These are phyloP conservation scores for Gymnodraco acuticeps DNA, from an alignment of 2,797 vertebrate genomes.

Conservation along the genomic window DNA sequence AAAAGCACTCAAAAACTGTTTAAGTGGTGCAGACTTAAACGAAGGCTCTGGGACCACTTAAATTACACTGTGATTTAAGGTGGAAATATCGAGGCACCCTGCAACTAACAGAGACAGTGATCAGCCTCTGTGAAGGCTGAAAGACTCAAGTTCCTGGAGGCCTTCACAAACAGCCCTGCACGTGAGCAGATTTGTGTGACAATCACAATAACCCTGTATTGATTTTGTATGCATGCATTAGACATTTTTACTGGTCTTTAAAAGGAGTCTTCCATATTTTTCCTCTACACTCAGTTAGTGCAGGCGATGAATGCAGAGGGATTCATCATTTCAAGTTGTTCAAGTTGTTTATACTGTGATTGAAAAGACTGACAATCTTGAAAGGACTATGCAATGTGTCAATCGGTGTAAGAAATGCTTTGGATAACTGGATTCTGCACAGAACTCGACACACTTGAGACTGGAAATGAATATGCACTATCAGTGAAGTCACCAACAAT, in stretches of 20 bases:
- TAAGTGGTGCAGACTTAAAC: conserved; percentile 27
- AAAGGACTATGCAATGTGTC: conserved; percentile 83
- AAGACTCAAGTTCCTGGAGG: conserved; percentile 39
- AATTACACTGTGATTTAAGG: conserved; percentile 62
- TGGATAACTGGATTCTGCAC: conserved; percentile 67
- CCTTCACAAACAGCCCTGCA: conserved; percentile 13
- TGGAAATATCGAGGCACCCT: conserved; percentile 52
- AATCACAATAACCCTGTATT: conserved; percentile 70
- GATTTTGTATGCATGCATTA: conserved; percentile 54
- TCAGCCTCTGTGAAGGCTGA: conserved; percentile 33
- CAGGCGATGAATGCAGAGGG: conserved; percentile 59
- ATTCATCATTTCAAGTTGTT: conserved; percentile 65
- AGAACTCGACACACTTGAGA: conserved; percentile 64
- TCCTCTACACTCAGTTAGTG: conserved; percentile 69
- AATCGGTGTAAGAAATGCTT: conserved; percentile 57
- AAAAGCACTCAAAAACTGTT: conserved; percentile 36
- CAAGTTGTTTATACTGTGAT: conserved; percentile 80
- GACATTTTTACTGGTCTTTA: conserved; percentile 53
- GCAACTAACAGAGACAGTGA: conserved; percentile 27
- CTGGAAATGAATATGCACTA: conserved; percentile 70
- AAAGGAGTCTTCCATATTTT: conserved; percentile 84
- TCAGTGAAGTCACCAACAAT: conserved; percentile 43
- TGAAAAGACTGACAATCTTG: conserved; percentile 86
- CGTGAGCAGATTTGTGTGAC: conserved; percentile 62
- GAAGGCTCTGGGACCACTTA: conserved; percentile 34